Base-by-base conservation (phyloP, 2,113 vertebrate genomes). In the Coryphaenoides rupestris region DNA sequence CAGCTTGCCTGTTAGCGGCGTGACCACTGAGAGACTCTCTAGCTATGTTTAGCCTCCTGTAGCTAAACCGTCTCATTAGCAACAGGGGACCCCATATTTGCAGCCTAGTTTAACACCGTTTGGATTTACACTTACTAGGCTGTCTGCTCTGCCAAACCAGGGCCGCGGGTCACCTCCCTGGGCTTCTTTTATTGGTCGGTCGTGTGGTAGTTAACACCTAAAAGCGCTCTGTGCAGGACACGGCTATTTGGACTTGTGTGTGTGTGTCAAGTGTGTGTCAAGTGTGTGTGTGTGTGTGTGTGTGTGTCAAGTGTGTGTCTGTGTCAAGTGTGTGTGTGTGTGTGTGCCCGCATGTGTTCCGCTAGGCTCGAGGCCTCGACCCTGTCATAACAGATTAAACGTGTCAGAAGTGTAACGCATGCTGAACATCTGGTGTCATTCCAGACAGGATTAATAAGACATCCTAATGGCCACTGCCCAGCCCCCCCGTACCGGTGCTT, bases 31-130 rank as follows among this genome's bases (percentile, higher is more conserved):
- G 83, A 86, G 77, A 77, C 82, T 83, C 87, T 75, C 81, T 85
- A 89, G 83, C 76, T 77, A 88, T 90, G 89, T 71, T 67, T 61
- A 80, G 83, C 84, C 76, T 84, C 78, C 83, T 80, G 79, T 66
- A 75, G 75, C 83, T 90, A 86, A 89, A 50, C 79, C 75, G 55
- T 75, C 89, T 91, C 85, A 87, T 91, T 92, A 92, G 88, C 83
- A 75, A 74, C 83, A 72, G 78, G 87, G 86, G 75, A 85, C 72
- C 78, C 84, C 68, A 73, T 89, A 84, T 89, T 82, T 84, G 79
- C 82, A 73, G 85, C 85, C 74, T 78, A 82, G 82, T 87, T 89
- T 87, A 91, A 76, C 76, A 77, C 76, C 64, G 47, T 83, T 83
- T 84, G 86, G 79, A 87, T 84, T 87, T 88, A 89, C 82, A 87